Base-by-base conservation (phyloP, 2,113 vertebrate species). In the Mungos mungo region DNA sequence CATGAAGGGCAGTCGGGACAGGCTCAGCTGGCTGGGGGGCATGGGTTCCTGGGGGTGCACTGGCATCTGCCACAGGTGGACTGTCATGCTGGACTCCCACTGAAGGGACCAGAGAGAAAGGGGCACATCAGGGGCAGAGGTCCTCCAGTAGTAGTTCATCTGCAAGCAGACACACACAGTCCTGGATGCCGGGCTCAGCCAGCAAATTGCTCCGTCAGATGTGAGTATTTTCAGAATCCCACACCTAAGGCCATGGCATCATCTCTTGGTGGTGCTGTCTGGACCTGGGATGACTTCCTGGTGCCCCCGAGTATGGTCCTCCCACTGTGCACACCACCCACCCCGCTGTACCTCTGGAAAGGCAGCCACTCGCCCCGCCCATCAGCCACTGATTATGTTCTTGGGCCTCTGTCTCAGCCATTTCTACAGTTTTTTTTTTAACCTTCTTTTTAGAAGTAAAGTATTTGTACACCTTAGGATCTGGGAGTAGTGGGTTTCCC, bases 61-160 rank as follows among this genome's bases (percentile, higher is more conserved):
- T 1, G 19, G 0, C 21, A 47, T 2, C 27, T 76, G 65, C 38
- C 38, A 69, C 57, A 92, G 2, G 31, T 54, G 2, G 57, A 90
- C 50, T 2, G 5, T 88, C 50, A 81, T 0, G 57, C 7, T 2
- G 5, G 2, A 13, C 2, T n/a, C 19, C n/a, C 0, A 1, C 79
- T 94, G 54, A n/a, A 94, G 57, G n/a, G 66, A 47, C 13, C 2
- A 50, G 72, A 93, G 57, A 60, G 50, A 60, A 63, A 23, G 1
- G 0, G 0, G 14, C 21, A 6, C 63, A 15, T 38, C 35, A 68
- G 71, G 33, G 27, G 1, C 45, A 29, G 18, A 13, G 14, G 21
- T 52, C 38, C 47, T 52, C 47, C 11, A 0, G 4, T 31, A 0
- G 4, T 31, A 1, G 3, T 2, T 2, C 27, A 41, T 11, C 63